Percentiles rank a stretch among this genome's conserved stretches.
These are phyloP conservation scores for Macaria liturata DNA, from an alignment of 2,888 invertebrate species.

Conservation along the genomic window DNA sequence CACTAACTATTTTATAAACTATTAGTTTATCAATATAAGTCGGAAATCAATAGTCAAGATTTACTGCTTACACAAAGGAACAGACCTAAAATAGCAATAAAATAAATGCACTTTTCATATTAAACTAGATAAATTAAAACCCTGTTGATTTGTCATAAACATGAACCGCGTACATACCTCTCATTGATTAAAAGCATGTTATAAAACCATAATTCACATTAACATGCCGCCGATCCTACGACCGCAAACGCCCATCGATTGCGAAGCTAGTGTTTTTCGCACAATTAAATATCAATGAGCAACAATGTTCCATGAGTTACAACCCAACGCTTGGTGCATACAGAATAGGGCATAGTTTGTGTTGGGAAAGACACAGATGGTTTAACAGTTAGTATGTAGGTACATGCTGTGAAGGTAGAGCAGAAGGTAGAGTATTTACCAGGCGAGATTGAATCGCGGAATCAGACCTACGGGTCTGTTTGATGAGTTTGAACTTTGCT, in stretches of 20 bases:
- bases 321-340: slow-evolving; percentile 31
- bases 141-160: no score
- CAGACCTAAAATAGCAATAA: no score
- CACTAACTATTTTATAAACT: no score
- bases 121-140: no score
- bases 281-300: slow-evolving; percentile 74
- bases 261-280: slow-evolving; percentile 49
- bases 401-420: slow-evolving; percentile 2
- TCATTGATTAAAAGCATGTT: slow-evolving; percentile 23
- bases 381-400: neutral
- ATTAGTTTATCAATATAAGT: no score
- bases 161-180: neutral
- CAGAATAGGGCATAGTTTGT: slow-evolving; percentile 12
- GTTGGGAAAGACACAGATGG: neutral
- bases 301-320: slow-evolving; percentile 59
- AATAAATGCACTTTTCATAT: no score
- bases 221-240: slow-evolving; percentile 19
- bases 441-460: slow-evolving; percentile 56
- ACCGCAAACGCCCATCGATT: slow-evolving; percentile 23
- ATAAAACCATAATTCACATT: slow-evolving; percentile 24
- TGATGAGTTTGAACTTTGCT: slow-evolving; percentile 41
- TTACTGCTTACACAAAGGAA: no score
- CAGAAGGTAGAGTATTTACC: slow-evolving; percentile 45
- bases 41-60: no score
- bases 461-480: slow-evolving; percentile 60